These are phyloP conservation scores for Amphipyra tragopoginis DNA, from an alignment of 2,888 invertebrate genomes.

Conservation along the genomic window DNA sequence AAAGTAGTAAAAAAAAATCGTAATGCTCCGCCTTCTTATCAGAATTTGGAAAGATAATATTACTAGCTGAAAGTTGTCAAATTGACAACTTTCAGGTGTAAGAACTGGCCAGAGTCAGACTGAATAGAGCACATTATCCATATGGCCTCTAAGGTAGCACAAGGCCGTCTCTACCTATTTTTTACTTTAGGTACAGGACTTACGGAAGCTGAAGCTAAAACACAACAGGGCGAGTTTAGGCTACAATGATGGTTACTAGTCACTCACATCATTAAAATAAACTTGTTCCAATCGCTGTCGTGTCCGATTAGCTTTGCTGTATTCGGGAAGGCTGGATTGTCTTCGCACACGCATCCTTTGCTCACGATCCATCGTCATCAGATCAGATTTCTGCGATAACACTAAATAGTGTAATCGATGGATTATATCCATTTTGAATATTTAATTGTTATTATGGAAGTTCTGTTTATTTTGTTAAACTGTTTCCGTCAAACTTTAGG, in stretches of 20 bases:
- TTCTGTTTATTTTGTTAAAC: slow-evolving; percentile 3
- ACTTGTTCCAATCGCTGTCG: slow-evolving; percentile 83
- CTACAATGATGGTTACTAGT: background rate
- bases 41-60: no score
- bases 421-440: slow-evolving; percentile 83
- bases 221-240: background rate
- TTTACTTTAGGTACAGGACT: background rate
- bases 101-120: no score
- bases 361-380: slow-evolving; percentile 87
- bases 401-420: slow-evolving; percentile 87
- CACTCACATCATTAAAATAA: slow-evolving; percentile 87
- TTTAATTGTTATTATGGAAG: slow-evolving; percentile 9
- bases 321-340: slow-evolving; percentile 87
- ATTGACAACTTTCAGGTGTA: no score
- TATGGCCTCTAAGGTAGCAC: no score
- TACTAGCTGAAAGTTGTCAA: no score
- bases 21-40: no score
- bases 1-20: no score
- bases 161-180: no score
- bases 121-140: no score
- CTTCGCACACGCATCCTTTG: slow-evolving; percentile 84
- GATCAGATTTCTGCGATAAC: slow-evolving; percentile 86
- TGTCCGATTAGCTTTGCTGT: slow-evolving; percentile 81
- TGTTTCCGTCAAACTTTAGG: slow-evolving; percentile 6
- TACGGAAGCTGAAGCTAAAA: background rate